Percentiles rank a stretch among this genome's conserved stretches.
phyloP scores from a whole-genome alignment of 2,888 invertebrate species.

The Chrysomela aeneicollis region DNA sequence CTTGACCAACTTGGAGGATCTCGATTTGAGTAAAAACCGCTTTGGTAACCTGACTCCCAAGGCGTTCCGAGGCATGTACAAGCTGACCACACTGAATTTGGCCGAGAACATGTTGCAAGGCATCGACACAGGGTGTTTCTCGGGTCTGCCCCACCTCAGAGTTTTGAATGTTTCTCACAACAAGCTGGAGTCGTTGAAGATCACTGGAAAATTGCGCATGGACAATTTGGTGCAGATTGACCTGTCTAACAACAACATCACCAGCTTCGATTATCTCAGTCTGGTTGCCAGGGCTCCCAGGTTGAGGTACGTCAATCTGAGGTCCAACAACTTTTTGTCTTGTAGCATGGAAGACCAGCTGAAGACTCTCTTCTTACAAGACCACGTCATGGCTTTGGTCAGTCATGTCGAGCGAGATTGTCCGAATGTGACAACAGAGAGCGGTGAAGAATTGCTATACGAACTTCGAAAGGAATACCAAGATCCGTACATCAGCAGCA shows the following conservation, averaged over 20 bases:
- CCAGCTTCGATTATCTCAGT: conserved; percentile 52
- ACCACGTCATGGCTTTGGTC: conserved; percentile 43
- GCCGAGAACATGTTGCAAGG: conserved; percentile 51
- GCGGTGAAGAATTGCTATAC: conserved; percentile 18
- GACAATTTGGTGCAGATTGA: conserved; percentile 53
- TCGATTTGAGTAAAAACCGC: conserved; percentile 50
- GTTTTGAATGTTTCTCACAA: conserved; percentile 53
- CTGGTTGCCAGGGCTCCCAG: conserved; percentile 50
- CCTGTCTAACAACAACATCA: conserved; percentile 52
- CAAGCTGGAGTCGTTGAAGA: conserved; percentile 43
- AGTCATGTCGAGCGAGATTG: conserved; percentile 14
- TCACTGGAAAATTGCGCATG: conserved; percentile 51
- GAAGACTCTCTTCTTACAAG: conserved; percentile 47
- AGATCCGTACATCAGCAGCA: conserved; percentile 17
- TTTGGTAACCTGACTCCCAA: conserved; percentile 48
- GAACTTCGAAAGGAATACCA: conserved; percentile 16
- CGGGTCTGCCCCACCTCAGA: conserved; percentile 53
- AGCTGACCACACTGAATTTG: conserved; percentile 50
- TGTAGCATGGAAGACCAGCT: conserved; percentile 53
- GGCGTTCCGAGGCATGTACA: conserved; percentile 50
- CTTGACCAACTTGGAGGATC: conserved; percentile 49
- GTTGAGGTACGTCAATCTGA: conserved; percentile 47
- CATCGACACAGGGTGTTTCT: conserved; percentile 51
- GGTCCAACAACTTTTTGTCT: conserved; percentile 49
- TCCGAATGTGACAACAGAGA: conserved; percentile 16